Evolutionary conservation across 1,140 invertebrate genomes (phyloP).

Genomic region (Spodoptera litura): DNA sequence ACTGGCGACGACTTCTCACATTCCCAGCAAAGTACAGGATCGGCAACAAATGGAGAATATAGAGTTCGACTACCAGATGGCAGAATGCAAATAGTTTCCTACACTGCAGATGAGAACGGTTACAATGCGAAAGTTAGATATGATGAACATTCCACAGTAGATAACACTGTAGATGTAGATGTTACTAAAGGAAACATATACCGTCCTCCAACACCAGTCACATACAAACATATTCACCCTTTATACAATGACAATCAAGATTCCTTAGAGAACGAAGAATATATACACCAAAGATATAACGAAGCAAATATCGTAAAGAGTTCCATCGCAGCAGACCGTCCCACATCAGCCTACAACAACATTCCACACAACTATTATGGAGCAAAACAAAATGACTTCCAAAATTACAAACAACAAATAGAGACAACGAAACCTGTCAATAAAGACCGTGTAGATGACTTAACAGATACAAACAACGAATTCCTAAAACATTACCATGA

Average conservation of each 20-base stretch:
- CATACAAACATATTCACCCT: conserved; percentile 43
- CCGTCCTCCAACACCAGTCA: conserved; percentile 8
- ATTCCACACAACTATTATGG: neutral
- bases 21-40: conserved; percentile 84
- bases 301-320: neutral
- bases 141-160: conserved; percentile 62
- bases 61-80: conserved; percentile 91
- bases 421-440: neutral
- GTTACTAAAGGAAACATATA: neutral
- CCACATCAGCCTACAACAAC: too few relatives aligned
- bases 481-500: conserved; percentile 47
- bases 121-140: conserved; percentile 87
- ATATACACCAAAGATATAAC: conserved; percentile 2
- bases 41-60: conserved; percentile 89
- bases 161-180: conserved; percentile 35
- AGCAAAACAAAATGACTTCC: conserved; percentile 8
- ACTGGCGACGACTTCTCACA: conserved; percentile 87
- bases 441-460: neutral
- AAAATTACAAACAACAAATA: neutral
- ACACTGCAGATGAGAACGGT: conserved; percentile 86
- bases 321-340: too few relatives aligned
- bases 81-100: conserved; percentile 88
- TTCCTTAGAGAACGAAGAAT: conserved; percentile 41
- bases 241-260: conserved; percentile 49
- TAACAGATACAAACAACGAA: conserved; percentile 41